Evolutionary conservation across 2,888 invertebrate genomes (phyloP), one percentile per base, ranked within the genome.

Genomic region (Orthonychiurus folsomi): DNA sequence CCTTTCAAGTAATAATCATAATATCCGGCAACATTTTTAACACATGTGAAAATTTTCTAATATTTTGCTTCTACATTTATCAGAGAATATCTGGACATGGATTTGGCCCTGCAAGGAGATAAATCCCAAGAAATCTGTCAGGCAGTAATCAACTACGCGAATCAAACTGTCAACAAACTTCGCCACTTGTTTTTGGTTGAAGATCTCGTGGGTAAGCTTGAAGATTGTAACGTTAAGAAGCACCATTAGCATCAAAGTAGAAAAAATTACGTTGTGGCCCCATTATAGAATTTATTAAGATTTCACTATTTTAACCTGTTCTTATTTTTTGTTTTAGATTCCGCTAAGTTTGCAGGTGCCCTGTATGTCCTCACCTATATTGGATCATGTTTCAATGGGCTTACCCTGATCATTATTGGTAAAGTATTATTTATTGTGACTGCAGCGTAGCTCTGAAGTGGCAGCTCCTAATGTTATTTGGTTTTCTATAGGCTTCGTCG

Each of bases 331-430:
- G n/a, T n/a, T n/a, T n/a, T n/a, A n/a, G 96, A 97, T 80, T 92
- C 92, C 71, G 83, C 92, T 76, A 92, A 96, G 84, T 97, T 97
- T 80, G 93, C 89, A 74, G 86, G 93, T 73, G 82, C 93, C 75
- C 84, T 97, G 78, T 97, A 95, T 95, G 88, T 89, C 76, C 84
- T 97, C 80, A 97, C 97, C 66, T 97, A 96, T 80, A 84, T 97
- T 76, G 97, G 97, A 76, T 88, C 94, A 75, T 96, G 94, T 91
- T 96, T 99, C 84, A 97, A 97, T 80, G 97, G 96, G 79, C 91
- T 97, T 87, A 95, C 96, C 74, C 86, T 99, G 75, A 86, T 97
- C 77, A 94, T 96, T 77, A 85, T 97, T 77, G 89, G 95, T 93
- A 78, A 80, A 47, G 3, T 56, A 27, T 27, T 47, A 64, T 9